A percentile compares a stretch with the other conserved stretches of the same genome.
Evolutionary conservation across 2,888 invertebrate species (phyloP).

Genomic region (Vandiemenella viatica): DNA sequence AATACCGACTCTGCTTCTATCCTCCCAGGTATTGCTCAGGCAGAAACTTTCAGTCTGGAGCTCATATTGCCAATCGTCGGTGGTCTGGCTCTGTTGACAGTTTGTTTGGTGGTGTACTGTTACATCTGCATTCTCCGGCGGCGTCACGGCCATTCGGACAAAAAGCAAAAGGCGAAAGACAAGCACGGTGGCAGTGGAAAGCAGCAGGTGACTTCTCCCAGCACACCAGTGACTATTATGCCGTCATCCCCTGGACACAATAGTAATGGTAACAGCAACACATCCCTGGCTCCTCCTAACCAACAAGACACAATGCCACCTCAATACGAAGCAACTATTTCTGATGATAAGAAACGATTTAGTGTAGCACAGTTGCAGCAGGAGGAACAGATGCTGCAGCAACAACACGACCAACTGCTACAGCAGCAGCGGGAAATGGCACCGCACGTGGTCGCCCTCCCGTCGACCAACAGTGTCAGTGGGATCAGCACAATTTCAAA

Average conservation of each 20-base stretch:
- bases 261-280: constrained; percentile 17
- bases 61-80: constrained; percentile 34
- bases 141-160: constrained; percentile 19
- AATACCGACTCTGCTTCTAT: constrained; percentile 23
- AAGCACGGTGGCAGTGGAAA: constrained; percentile 21
- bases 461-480: constrained; percentile 21
- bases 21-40: constrained; percentile 28
- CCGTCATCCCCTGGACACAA: constrained; percentile 26
- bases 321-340: constrained; percentile 22
- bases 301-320: constrained; percentile 11
- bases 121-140: constrained; percentile 34
- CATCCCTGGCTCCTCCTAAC: constrained; percentile 21
- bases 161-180: constrained; percentile 17
- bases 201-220: constrained; percentile 8
- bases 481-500: constrained; percentile 15
- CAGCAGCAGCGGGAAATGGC: constrained; percentile 28
- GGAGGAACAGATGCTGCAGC: constrained; percentile 30
- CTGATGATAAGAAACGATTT: constrained; percentile 33
- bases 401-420: constrained; percentile 31
- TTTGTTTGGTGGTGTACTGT: constrained; percentile 32
- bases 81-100: constrained; percentile 30
- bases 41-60: constrained; percentile 30
- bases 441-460: constrained; percentile 21
- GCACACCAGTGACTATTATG: constrained; percentile 29
- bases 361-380: constrained; percentile 33